These are phyloP conservation scores for Axis porcinus DNA, from an alignment of 2,113 vertebrate genomes.

Conservation along the genomic window DNA sequence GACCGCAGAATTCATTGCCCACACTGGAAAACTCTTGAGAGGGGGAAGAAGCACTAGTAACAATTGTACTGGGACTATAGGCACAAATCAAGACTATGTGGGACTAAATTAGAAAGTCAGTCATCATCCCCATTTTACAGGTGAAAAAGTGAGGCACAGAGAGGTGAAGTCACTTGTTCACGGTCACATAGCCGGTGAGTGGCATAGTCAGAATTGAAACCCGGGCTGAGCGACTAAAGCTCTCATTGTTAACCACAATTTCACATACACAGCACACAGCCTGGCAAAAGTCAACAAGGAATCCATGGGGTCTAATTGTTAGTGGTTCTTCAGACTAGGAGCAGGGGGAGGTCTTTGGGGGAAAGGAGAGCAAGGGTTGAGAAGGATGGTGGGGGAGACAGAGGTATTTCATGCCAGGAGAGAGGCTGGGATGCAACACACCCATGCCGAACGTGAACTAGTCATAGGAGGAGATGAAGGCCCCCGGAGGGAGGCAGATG, in stretches of 20 bases:
- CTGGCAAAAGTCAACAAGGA: no score
- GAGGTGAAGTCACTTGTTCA: neutral
- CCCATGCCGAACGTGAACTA: neutral
- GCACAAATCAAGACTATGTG: neutral
- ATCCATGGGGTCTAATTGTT: neutral
- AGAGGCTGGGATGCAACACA: neutral
- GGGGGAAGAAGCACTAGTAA: neutral
- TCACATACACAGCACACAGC: fast-evolving
- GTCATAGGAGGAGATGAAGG: neutral
- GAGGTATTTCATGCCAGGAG: neutral
- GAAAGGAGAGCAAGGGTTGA: neutral
- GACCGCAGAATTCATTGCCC: neutral
- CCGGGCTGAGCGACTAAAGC: neutral
- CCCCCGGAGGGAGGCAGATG: no score
- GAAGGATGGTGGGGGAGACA: neutral
- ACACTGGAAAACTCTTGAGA: neutral
- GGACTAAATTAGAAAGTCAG: neutral
- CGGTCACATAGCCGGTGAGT: neutral
- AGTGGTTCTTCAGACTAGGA: neutral
- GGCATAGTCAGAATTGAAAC: neutral
- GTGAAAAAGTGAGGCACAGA: neutral
- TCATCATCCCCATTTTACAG: neutral
- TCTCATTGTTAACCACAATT: neutral
- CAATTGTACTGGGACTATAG: neutral
- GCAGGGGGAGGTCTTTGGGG: no score